Percentiles rank a stretch among this genome's conserved stretches.
These are phyloP conservation scores for Holcopasites calliopsidis DNA, from an alignment of 1,140 invertebrate genomes.

Conservation along the genomic window DNA sequence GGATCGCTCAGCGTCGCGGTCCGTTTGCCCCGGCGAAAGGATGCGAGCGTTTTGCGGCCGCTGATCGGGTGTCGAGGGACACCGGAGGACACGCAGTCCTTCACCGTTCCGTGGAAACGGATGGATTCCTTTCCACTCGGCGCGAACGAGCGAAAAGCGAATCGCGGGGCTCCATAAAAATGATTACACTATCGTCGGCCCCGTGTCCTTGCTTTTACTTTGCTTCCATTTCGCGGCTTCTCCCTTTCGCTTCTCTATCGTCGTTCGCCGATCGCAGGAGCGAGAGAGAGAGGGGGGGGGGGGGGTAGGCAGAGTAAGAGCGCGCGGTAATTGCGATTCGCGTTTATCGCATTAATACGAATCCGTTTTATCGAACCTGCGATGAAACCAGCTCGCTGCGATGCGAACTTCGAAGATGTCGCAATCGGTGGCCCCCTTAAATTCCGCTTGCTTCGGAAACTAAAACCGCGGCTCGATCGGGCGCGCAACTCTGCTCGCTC, in stretches of 20 bases:
- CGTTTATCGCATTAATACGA: no score
- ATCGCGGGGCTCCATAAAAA: constrained; percentile 1
- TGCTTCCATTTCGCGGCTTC: not conserved
- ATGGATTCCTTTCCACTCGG: not conserved
- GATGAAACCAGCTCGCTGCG: no score
- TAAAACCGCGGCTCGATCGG: not conserved
- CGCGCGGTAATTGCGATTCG: not conserved
- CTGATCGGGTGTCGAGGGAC: no score
- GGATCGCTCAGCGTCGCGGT: not conserved
- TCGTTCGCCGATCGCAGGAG: no score
- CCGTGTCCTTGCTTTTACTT: not conserved
- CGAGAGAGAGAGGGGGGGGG: no score
- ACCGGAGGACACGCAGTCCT: no score
- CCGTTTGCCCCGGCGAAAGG: not conserved
- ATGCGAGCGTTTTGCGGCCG: not conserved
- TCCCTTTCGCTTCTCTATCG: not conserved
- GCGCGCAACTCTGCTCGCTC: no score
- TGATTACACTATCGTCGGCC: constrained; percentile 12
- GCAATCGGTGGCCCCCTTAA: not conserved
- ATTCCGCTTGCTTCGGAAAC: constrained; percentile 1
- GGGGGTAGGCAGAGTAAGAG: no score
- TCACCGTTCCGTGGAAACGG: no score
- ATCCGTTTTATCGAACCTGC: no score
- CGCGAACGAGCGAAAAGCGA: constrained; percentile 2
- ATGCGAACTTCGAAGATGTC: not conserved